These are phyloP conservation scores for Cerastis rubricosa DNA, from an alignment of 2,888 invertebrate species.

Conservation along the genomic window DNA sequence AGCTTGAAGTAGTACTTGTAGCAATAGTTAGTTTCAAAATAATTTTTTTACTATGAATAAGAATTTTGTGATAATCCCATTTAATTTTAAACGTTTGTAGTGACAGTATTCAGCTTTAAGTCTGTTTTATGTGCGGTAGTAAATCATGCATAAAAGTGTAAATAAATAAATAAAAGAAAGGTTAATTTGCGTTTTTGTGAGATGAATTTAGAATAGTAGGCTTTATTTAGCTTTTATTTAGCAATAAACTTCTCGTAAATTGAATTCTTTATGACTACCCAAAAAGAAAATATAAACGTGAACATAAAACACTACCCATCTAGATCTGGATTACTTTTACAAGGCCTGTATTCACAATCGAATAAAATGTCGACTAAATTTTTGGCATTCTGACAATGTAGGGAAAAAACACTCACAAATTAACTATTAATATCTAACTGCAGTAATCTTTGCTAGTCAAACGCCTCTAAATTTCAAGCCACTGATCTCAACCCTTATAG, in stretches of 20 bases:
- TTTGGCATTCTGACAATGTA: neutral
- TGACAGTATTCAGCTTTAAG: neutral
- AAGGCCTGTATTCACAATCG: slow-evolving; percentile 2
- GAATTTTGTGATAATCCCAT: neutral
- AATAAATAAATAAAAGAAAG: slow-evolving; percentile 34
- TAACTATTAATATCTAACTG: neutral
- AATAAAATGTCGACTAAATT: neutral
- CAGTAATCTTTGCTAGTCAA: neutral
- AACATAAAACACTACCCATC: slow-evolving; percentile 38
- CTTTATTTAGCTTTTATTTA: slow-evolving; percentile 33
- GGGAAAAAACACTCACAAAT: neutral
- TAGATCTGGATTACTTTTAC: slow-evolving; percentile 27
- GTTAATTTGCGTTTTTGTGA: slow-evolving; percentile 4
- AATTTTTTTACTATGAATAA: neutral
- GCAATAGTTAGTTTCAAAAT: neutral
- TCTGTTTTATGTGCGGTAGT: neutral
- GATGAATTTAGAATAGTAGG: slow-evolving; percentile 23
- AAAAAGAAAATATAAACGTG: slow-evolving; percentile 46
- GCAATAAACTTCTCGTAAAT: slow-evolving; percentile 52
- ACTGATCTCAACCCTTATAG: neutral
- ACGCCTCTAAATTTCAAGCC: neutral
- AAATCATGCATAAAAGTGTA: slow-evolving; percentile 9
- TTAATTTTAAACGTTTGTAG: neutral
- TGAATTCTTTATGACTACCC: slow-evolving; percentile 55
- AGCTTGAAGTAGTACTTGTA: neutral